Conservation (phyloP, 2,888 invertebrate species). For the Troides aeacus region DNA sequence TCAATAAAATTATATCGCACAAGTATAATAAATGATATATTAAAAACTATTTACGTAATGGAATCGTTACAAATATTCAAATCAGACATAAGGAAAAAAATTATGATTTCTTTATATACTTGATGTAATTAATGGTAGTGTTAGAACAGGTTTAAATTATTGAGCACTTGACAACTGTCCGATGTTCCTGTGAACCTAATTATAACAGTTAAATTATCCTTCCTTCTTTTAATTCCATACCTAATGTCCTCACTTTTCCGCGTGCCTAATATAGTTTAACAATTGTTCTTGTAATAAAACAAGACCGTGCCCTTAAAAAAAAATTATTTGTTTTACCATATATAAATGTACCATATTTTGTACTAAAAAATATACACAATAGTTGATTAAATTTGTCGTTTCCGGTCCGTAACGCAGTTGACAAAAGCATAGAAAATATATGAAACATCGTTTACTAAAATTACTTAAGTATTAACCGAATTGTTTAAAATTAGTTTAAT, state of each 20-base stretch:
- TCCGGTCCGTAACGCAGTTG: neutral
- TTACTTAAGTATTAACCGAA: neutral
- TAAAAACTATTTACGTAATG: too few species aligned
- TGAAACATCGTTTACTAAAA: neutral
- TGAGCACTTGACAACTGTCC: neutral
- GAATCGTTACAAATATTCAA: too few species aligned
- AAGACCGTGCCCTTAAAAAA: too few species aligned
- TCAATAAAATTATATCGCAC: too few species aligned
- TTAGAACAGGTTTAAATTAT: slow-evolving; percentile 3
- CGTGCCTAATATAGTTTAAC: neutral
- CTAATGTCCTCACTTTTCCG: neutral
- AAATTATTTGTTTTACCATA: too few species aligned
- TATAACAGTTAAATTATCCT: neutral
- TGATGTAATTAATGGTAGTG: slow-evolving; percentile 12
- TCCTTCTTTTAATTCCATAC: neutral
- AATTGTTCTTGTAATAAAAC: too few species aligned
- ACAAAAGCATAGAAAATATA: neutral
- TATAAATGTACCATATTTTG: neutral
- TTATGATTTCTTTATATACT: neutral
- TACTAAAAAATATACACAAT: neutral
- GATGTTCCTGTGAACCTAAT: neutral
- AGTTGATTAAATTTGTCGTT: neutral
- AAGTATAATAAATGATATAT: too few species aligned
- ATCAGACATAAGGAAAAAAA: too few species aligned
- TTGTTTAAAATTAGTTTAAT: too few species aligned